These are phyloP conservation scores for Quadriops clusia DNA, from an alignment of 2,888 invertebrate species.

Conservation along the genomic window DNA sequence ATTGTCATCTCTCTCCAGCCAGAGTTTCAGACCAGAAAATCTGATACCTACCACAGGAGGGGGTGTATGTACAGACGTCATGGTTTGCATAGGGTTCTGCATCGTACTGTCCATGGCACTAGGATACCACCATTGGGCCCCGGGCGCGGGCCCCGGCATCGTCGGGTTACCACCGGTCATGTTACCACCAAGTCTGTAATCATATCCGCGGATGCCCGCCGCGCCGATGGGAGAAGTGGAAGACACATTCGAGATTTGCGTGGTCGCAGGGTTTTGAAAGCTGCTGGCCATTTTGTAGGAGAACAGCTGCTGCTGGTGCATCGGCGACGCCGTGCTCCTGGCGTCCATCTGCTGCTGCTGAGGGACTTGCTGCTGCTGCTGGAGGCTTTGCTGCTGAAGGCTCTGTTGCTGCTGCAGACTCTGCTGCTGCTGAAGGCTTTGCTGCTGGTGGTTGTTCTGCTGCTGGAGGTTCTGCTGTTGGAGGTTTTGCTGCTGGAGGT, in stretches of 20 bases:
- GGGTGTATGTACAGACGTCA: constrained; percentile 35
- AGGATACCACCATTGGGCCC: constrained; percentile 68
- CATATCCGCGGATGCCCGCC: constrained; percentile 46
- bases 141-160: constrained; percentile 37
- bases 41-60: constrained; percentile 33
- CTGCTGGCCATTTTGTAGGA: constrained; percentile 79
- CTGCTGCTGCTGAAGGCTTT: constrained; percentile 32
- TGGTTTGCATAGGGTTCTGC: constrained; percentile 34
- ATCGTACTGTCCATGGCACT: constrained; percentile 47
- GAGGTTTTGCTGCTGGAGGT: too few species aligned
- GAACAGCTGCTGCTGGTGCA: constrained; percentile 61
- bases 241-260: constrained; percentile 50
- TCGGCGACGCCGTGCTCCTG: constrained; percentile 46
- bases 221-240: constrained; percentile 49
- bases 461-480: constrained; percentile 33
- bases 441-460: constrained; percentile 32
- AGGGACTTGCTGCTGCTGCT: constrained; percentile 37
- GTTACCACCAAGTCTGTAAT: constrained; percentile 57
- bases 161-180: constrained; percentile 37
- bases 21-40: too few species aligned
- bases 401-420: constrained; percentile 31
- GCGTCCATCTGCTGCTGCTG: constrained; percentile 38
- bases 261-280: constrained; percentile 61
- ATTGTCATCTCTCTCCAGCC: too few species aligned
- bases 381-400: constrained; percentile 32